Base-by-base conservation (phyloP, 1,140 invertebrate species). In the Drosophila prosaltans region DNA sequence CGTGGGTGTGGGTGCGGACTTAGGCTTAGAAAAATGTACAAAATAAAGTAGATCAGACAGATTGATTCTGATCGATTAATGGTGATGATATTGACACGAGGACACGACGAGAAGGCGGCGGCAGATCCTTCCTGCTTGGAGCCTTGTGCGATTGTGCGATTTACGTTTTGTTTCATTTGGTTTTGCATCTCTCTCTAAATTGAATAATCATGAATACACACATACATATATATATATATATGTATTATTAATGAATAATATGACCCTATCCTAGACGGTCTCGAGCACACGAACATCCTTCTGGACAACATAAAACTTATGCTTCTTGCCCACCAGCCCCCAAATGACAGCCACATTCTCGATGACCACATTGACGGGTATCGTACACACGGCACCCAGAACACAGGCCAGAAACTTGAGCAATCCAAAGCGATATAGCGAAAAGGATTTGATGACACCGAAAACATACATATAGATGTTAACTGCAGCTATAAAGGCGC, bases 381-480 rank as follows among this genome's bases (percentile, higher is more conserved):
- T 98, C 48, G 97, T 97, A 51, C 95, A 95, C 8, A 98, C 92
- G n/a, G 97, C 97, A 26, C 97, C 97, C 62, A 95, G 93, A 48
- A 98, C 95, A 90, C 97, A 97, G 8, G 98, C 92, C 36, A 96
- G 81, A 92, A 98, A 98, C 90, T 95, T 95, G 4, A 95, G 78
- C 57, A 96, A 84, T 5, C 98, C 98, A 83, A 97, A 96, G 78
- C 97, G 95, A 84, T 97, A 96, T 0, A 98, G 93, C 8, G 96
- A 97, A 90, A 99, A 99, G 36, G 98, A 99, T 92, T 98, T 98
- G 30, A 98, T 95, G 0, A 98, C 97, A 71, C 98, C 98, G 93
- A 99, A 98, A 48, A 99, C 95, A 91, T 98, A 99, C 96, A 99
- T 98, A 92, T 98, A 99, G 80, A 98, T 96, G 92, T 98, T 98